Evolutionary conservation across 2,888 invertebrate species (phyloP), one percentile per base, ranked within the genome.

Genomic region (Eupithecia inturbata): DNA sequence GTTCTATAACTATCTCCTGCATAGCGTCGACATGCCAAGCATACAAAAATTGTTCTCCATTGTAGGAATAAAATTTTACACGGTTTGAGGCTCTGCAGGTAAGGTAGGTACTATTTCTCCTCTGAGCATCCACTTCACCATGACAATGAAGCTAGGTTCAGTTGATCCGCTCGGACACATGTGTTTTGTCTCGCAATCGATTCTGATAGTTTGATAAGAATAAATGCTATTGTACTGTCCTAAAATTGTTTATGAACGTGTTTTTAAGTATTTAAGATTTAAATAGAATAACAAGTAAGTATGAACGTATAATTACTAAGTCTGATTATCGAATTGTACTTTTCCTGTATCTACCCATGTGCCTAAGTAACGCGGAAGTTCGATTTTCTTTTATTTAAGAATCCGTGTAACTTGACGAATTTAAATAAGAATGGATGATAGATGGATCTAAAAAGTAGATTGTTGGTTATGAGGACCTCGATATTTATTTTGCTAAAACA

Each of bases 121-220:
- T 49, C 22, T 45, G 7, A 45, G 22, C n/a, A n/a, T 22, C 49
- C 49, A 49, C 6, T 49, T 22, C n/a, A n/a, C 22, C 7, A 22
- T n/a, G 9, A 22, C 49, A 49, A 9, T n/a, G 49, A 49, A 49
- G 1, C n/a, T 49, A n/a, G 49, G n/a, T 49, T 49, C n/a, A 9
- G 49, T 49, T 22, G 22, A 49, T n/a, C 7, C 49, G 5, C 49
- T n/a, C 3, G 1, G 49, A 49, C 10, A 49, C 49, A n/a, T 22
- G 49, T 49, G 49, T 49, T 49, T 22, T 49, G n/a, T 49, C 6
- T 49, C 49, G 49, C 49, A 49, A 90, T 89, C 89, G 82, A 79
- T 84, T 75, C 78, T 81, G 86, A 87, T 87, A 86, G 79, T 81
- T 77, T 77, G 88, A 89, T 89, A 86, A 83, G 82, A 82, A 81